Evolutionary conservation across 2,113 vertebrate species (phyloP).

Genomic region (Chloebia gouldiae): DNA sequence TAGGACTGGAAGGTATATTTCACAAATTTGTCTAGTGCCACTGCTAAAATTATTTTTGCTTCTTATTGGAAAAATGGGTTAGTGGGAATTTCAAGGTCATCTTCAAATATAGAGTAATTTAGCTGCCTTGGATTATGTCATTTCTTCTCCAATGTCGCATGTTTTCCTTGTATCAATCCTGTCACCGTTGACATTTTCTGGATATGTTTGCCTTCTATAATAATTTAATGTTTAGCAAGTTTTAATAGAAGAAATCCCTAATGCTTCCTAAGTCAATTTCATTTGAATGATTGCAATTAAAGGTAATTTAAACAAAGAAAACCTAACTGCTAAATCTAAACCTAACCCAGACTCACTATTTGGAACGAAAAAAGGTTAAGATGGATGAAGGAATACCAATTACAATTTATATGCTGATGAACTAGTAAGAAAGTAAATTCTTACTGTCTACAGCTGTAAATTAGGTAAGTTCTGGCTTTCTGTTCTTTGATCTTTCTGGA

Average conservation of each 20-base stretch:
- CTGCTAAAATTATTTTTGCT: not conserved
- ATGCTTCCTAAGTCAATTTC: not conserved
- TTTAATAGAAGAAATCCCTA: not conserved
- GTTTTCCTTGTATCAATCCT: not conserved
- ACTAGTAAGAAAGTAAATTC: not conserved
- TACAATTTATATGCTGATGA: not conserved
- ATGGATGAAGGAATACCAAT: not conserved
- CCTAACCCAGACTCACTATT: not conserved
- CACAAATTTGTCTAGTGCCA: not conserved
- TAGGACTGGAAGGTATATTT: not conserved
- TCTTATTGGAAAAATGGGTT: not conserved
- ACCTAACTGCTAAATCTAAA: not conserved
- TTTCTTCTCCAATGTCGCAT: not conserved
- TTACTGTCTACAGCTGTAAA: not conserved
- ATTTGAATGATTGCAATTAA: not conserved
- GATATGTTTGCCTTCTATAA: not conserved
- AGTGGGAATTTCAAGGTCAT: slow-evolving; percentile 26
- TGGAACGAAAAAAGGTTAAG: not conserved
- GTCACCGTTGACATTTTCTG: not conserved
- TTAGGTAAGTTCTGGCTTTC: not conserved
- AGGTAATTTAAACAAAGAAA: not conserved
- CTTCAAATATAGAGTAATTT: not conserved
- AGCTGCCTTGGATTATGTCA: not conserved
- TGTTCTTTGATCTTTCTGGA: not conserved
- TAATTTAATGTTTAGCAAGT: not conserved